Conservation (phyloP, 2,888 invertebrate species). For the Elysia crispata region DNA sequence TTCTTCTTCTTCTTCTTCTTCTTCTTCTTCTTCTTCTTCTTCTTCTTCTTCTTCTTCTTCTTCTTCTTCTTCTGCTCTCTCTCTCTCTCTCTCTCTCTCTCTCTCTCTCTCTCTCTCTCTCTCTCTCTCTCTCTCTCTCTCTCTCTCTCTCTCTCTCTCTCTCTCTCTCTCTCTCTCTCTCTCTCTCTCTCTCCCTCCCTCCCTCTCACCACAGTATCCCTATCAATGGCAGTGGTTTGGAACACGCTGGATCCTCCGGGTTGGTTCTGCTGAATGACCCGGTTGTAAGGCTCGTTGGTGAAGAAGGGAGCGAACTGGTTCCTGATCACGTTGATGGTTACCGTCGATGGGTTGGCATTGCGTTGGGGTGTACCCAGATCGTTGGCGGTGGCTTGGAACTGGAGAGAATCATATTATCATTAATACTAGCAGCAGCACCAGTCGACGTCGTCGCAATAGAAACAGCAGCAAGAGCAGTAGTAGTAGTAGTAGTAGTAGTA, state of each 20-base stretch:
- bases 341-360: constrained; percentile 50
- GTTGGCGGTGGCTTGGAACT: constrained; percentile 64
- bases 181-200: too few species aligned
- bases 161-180: too few species aligned
- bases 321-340: constrained; percentile 60
- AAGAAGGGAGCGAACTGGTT: constrained; percentile 68
- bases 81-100: too few species aligned
- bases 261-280: constrained; percentile 57
- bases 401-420: not conserved
- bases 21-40: too few species aligned
- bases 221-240: constrained; percentile 57
- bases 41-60: too few species aligned
- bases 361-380: constrained; percentile 61
- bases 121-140: too few species aligned
- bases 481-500: too few species aligned
- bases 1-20: too few species aligned
- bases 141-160: too few species aligned
- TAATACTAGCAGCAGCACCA: not conserved
- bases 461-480: not conserved
- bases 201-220: too few species aligned
- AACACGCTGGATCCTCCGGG: constrained; percentile 53
- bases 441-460: not conserved
- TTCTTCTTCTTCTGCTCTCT: too few species aligned
- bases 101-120: too few species aligned
- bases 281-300: constrained; percentile 54